Percentiles rank a stretch among this genome's conserved stretches.
phyloP scores from a whole-genome alignment of 2,113 vertebrate species.

The Nymphicus hollandicus region DNA sequence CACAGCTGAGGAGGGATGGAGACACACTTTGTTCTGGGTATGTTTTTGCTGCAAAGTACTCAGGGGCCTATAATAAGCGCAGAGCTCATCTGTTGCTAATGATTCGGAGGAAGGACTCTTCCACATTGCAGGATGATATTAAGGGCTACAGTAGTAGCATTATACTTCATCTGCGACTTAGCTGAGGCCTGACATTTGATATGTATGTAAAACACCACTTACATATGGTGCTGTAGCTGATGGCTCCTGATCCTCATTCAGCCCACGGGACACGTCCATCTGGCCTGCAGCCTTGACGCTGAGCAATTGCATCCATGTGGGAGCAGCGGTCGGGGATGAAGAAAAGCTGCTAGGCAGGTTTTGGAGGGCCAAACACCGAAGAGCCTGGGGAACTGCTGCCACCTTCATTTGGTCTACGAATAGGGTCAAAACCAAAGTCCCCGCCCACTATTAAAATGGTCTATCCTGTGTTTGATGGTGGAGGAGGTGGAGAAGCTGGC shows the following conservation, averaged over 20 bases:
- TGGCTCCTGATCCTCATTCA: not conserved
- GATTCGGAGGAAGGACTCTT: not conserved
- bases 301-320: not conserved
- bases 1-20: not conserved
- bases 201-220: slow-evolving; percentile 29
- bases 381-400: not conserved
- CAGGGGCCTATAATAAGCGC: not conserved
- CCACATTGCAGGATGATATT: not conserved
- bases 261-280: not conserved
- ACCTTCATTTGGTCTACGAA: not conserved
- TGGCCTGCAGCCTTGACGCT: not conserved
- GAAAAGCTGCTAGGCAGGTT: not conserved
- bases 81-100: slow-evolving; percentile 8
- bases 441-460: not conserved
- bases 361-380: not conserved
- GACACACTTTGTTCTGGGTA: not conserved
- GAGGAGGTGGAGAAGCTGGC: not conserved
- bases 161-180: not conserved
- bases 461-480: not conserved
- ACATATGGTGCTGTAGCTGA: slow-evolving; percentile 15
- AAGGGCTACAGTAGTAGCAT: slow-evolving; percentile 6
- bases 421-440: not conserved
- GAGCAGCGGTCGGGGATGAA: accelerated
- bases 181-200: slow-evolving; percentile 31
- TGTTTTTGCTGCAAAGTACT: not conserved